Evolutionary conservation across 1,140 invertebrate species (phyloP), one percentile per base, ranked within the genome.

Genomic region (Zaprionus kolodkinae): DNA sequence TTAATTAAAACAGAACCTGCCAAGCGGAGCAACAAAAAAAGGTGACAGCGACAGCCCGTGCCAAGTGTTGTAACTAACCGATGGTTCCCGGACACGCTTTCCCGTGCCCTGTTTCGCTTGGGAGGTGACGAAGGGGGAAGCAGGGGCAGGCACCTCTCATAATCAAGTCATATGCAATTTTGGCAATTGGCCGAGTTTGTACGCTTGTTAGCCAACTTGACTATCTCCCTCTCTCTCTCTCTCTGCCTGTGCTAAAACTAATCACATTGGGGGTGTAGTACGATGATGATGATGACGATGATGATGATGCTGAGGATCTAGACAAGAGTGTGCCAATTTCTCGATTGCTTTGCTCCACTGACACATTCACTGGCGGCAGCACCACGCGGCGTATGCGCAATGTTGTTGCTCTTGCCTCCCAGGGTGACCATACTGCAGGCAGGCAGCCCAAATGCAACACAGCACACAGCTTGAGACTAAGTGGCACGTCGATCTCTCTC

Each of bases 151-250:
- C 6, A 17, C 6, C 40, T 69, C 65, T 62, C n/a, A 84, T 83
- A 88, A 87, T 88, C 83, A 87, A 88, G 76, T 86, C 82, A 76
- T 87, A 79, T 86, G 83, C 83, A 2, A 69, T 78, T 87, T 88
- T 87, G 83, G 83, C 83, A 88, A 80, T 87, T 87, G 84, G 80
- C 83, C 83, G 83, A 87, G 73, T 80, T 83, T 88, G 69, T 74
- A 81, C 76, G 83, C 80, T 88, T 72, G 83, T 86, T 86, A 86
- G 76, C 81, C 61, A 30, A 30, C 33, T 9, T n/a, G n/a, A n/a
- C 2, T 15, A 6, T 43, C n/a, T 43, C n/a, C 2, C n/a, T n/a
- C 13, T 36, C 35, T 10, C 13, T 36, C 35, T 10, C 10, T 43
- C 6, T 43, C n/a, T 43, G 13, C 54, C 67, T 61, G 33, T 35